phyloP scores from a whole-genome alignment of 2,797 vertebrate species.

The Lepilemur septentrionalis region DNA sequence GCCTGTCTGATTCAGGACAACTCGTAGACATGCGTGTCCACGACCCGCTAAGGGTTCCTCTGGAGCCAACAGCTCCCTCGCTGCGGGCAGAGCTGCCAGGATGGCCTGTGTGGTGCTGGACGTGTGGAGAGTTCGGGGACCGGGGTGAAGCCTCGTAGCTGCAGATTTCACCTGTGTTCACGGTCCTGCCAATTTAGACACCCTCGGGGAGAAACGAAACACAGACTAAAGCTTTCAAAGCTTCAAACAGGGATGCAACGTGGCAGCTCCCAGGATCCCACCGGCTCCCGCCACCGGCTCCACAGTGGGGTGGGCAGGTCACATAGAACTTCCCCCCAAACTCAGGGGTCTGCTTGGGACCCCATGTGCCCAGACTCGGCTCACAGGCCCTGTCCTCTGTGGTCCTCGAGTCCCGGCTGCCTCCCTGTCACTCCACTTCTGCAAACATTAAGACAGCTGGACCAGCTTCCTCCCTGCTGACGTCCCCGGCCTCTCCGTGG shows the following conservation, averaged over 20 bases:
- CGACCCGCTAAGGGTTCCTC: background rate
- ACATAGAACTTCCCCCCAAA: background rate
- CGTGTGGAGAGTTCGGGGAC: fast-evolving
- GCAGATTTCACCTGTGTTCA: background rate
- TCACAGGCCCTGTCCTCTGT: fast-evolving
- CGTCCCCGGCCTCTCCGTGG: too few relatives aligned
- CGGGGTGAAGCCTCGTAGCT: fast-evolving
- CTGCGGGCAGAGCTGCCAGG: background rate
- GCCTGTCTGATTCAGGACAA: fast-evolving
- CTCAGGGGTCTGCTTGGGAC: background rate
- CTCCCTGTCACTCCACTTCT: background rate
- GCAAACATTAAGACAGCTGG: too few relatives aligned
- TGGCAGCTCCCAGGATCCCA: fast-evolving
- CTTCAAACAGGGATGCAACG: background rate
- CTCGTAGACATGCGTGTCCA: fast-evolving
- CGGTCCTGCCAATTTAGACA: background rate
- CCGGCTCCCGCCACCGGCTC: too few relatives aligned
- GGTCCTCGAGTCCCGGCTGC: background rate
- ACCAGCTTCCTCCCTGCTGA: fast-evolving
- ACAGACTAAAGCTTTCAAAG: background rate
- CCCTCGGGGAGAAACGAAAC: background rate
- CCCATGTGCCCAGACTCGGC: fast-evolving
- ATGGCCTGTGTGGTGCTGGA: fast-evolving
- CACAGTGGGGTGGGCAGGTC: background rate
- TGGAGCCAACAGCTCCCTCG: fast-evolving